phyloP scores from a whole-genome alignment of 2,888 invertebrate species.

The Leptopterna dolabrata region DNA sequence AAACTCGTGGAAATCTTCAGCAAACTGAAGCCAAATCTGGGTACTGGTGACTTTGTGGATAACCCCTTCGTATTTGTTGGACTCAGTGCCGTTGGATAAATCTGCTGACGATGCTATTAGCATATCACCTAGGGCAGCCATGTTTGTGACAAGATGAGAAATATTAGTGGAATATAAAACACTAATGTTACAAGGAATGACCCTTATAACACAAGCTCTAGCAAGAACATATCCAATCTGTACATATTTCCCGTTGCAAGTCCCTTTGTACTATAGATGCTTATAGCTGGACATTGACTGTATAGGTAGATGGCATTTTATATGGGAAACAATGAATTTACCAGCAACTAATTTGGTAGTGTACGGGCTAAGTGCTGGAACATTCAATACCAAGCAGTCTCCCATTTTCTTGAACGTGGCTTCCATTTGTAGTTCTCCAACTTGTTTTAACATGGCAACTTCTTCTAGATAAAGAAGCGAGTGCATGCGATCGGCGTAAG shows the following conservation, averaged over 20 bases:
- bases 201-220: no score
- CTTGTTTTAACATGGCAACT: not conserved
- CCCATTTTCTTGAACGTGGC: not conserved
- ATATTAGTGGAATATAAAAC: no score
- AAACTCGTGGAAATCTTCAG: slow-evolving; percentile 65
- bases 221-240: no score
- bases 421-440: not conserved
- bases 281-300: no score
- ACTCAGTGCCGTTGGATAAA: slow-evolving; percentile 68
- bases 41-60: slow-evolving; percentile 73
- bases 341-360: slow-evolving; percentile 71
- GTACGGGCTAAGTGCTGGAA: not conserved
- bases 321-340: not conserved
- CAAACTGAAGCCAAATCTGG: not conserved
- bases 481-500: slow-evolving; percentile 62
- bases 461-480: slow-evolving; percentile 21
- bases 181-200: no score
- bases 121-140: not conserved
- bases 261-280: no score
- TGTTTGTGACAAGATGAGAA: no score
- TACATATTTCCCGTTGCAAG: no score
- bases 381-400: not conserved
- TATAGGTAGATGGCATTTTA: no score
- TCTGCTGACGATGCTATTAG: not conserved
- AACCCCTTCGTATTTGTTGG: slow-evolving; percentile 74